A percentile compares a stretch with the other conserved stretches of the same genome.
phyloP scores from a whole-genome alignment of 2,888 invertebrate genomes.

The Drosophila flavopinicola region DNA sequence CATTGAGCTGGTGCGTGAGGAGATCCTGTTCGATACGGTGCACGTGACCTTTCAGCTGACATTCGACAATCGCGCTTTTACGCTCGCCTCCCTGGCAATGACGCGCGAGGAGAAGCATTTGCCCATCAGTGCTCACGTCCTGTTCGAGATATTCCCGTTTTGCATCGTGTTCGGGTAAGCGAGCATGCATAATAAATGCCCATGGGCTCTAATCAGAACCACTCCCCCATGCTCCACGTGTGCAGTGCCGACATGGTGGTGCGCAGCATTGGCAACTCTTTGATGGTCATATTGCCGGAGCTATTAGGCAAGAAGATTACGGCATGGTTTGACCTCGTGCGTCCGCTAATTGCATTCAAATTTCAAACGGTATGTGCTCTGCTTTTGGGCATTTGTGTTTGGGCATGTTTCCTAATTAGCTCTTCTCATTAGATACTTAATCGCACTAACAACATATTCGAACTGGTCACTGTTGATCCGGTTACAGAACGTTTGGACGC shows the following conservation, averaged over 20 bases:
- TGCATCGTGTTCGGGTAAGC: conserved; percentile 97
- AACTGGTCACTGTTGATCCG: conserved; percentile 94
- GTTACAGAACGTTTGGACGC: conserved; percentile 89
- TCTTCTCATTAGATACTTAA: conserved; percentile 90
- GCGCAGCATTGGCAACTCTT: conserved; percentile 94
- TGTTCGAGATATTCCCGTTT: conserved; percentile 99
- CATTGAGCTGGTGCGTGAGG: conserved; percentile 94
- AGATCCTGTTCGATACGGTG: conserved; percentile 94
- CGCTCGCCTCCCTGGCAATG: conserved; percentile 92
- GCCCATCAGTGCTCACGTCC: conserved; percentile 93
- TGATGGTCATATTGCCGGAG: conserved; percentile 95
- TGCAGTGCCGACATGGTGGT: conserved; percentile 93
- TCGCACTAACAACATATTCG: conserved; percentile 98
- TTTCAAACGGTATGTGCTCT: conserved; percentile 93
- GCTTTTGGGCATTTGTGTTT: not conserved
- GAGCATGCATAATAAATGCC: not conserved
- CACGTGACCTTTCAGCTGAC: conserved; percentile 97
- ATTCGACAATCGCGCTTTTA: conserved; percentile 97
- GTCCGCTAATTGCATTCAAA: conserved; percentile 96
- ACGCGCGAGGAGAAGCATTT: conserved; percentile 94
- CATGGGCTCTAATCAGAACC: not conserved
- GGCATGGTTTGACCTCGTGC: conserved; percentile 95
- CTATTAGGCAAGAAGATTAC: conserved; percentile 95
- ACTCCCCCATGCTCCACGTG: no score
- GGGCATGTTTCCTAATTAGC: not conserved